These are phyloP conservation scores for Stichopus chloronotus DNA, from an alignment of 35 echinoderm and acorn worm species.

Conservation along the genomic window DNA sequence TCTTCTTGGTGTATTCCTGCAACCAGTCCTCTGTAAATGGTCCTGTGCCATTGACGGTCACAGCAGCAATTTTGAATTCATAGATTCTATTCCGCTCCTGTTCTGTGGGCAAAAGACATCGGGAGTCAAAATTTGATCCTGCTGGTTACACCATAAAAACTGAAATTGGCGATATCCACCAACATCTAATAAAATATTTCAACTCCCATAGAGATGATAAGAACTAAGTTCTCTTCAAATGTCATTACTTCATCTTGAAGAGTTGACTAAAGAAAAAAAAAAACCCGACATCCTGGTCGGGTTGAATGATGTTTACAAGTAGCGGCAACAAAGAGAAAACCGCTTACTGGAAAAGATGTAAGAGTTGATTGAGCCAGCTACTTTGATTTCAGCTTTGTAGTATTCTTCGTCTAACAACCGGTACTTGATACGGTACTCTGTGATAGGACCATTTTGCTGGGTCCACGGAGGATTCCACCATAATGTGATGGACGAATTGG, in stretches of 20 bases:
- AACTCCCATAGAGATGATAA: too few species aligned
- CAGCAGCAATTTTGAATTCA: slow-evolving; percentile 76
- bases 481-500: slow-evolving; percentile 53
- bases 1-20: slow-evolving; percentile 7
- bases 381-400: slow-evolving; percentile 51
- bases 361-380: slow-evolving; percentile 9
- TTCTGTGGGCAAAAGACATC: slow-evolving; percentile 52
- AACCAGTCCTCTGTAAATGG: slow-evolving; percentile 89
- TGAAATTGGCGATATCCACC: too few species aligned
- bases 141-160: too few species aligned
- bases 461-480: slow-evolving; percentile 58
- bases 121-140: too few species aligned
- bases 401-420: slow-evolving; percentile 25
- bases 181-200: too few species aligned
- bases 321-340: too few species aligned
- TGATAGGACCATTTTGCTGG: slow-evolving; percentile 70
- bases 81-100: slow-evolving; percentile 79
- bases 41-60: slow-evolving; percentile 85
- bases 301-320: too few species aligned
- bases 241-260: too few species aligned
- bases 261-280: too few species aligned
- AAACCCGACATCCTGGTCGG: too few species aligned
- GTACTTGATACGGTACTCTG: slow-evolving; percentile 71
- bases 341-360: slow-evolving; percentile 60
- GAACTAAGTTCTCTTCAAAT: too few species aligned